Base-by-base conservation (phyloP, 2,797 vertebrate genomes). In the Betta splendens region DNA sequence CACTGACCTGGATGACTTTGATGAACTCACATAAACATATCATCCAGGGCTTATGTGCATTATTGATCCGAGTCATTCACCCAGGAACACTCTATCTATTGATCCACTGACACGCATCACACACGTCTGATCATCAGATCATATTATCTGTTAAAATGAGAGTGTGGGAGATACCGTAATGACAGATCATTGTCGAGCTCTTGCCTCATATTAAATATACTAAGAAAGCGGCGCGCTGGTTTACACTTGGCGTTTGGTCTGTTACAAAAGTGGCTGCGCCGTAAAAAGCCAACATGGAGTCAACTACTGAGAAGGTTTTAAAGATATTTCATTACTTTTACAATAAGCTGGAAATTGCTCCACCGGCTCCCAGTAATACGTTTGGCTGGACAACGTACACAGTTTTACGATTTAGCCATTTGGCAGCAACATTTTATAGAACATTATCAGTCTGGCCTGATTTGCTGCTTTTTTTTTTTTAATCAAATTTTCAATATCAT, bases 161-260 rank as follows among this genome's bases (percentile, higher is more conserved):
- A 13, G 45, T 35, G n/a, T n/a, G n/a, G n/a, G n/a, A 11, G 3
- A 9, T n/a, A 31, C 47, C 29, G n/a, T 38, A 9, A 37, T 38
- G 17, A 25, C 28, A 54, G 42, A 51, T 21, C 9, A 48, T 16
- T 20, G 38, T 26, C 23, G 23, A 31, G 26, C 16, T 17, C 36
- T 16, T 51, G 35, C 26, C 18, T 9, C 0, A 20, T 22, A 13
- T 39, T 17, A 28, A n/a, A n/a, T n/a, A n/a, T n/a, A n/a, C n/a
- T n/a, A n/a, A n/a, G n/a, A n/a, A n/a, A n/a, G n/a, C n/a, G n/a
- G n/a, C n/a, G n/a, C n/a, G n/a, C n/a, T n/a, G n/a, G n/a, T n/a
- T n/a, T n/a, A n/a, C n/a, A n/a, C 46, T 15, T 61, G 36, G 26
- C 33, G 48, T 52, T 49, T 44, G 42, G 52, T 40, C 28, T 31